Base-by-base conservation (phyloP, 2,113 vertebrate species). In the Scalopus aquaticus region DNA sequence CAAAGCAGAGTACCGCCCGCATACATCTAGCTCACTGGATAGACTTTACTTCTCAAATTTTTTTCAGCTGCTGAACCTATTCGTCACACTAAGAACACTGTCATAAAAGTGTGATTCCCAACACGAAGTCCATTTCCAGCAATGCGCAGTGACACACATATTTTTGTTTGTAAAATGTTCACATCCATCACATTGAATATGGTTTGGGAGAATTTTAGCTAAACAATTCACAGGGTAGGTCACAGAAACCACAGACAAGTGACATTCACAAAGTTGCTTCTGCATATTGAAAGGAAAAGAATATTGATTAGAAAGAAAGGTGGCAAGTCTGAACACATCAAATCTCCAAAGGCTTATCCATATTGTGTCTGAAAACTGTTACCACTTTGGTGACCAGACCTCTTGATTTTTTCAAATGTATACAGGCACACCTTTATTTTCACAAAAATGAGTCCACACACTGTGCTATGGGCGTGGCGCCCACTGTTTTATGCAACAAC, bases 21-120 rank as follows among this genome's bases (percentile, higher is more conserved):
- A 77, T 58, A 42, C 65, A 90, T 32, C 64, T 62, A 35, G 60
- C 65, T 84, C 65, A 39, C 58, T 70, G 54, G 93, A 72, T 22
- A 58, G 20, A 92, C 30, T 74, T 77, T 92, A 87, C 22, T 74
- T 90, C 83, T 56, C 42, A 73, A 72, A 32, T 37, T 30, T 28
- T 49, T 46, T 86, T 83, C 78, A 95, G 62, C 44, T 69, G 13
- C 13, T 79, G 10, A 87, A 37, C 94, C 56, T 58, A 76, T 49
- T 74, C 62, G 22, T 79, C 58, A 92, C 51, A 64, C 76, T 69
- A 87, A 62, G 17, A 76, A 30, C 32, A 58, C 5, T 69, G 30
- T 94, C 78, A 24, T 8, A 88, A 92, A 93, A 90, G 60, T 92
- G 64, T 30, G 44, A 84, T 72, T 30, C 37, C 69, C 39, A 64